Evolutionary conservation across 2,113 vertebrate species (phyloP).

Genomic region (Apus apus): DNA sequence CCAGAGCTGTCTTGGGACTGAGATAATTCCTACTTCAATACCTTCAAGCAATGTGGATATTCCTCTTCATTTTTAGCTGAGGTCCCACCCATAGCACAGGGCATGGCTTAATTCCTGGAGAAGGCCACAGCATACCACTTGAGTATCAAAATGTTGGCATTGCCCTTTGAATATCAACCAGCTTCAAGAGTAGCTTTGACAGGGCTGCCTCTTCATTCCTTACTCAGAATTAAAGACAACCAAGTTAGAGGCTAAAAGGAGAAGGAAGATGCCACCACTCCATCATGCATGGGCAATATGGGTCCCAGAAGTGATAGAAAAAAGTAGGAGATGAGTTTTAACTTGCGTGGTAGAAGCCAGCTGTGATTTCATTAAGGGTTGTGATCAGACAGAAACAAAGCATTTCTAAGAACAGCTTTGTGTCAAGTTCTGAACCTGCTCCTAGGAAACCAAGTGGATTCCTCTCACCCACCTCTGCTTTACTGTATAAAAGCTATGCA

Average conservation of each 20-base stretch:
- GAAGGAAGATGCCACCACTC: background rate
- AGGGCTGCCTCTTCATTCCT: background rate
- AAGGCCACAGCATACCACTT: background rate
- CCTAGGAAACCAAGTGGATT: background rate
- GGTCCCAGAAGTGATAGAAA: background rate
- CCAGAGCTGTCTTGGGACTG: background rate
- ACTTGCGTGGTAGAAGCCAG: background rate
- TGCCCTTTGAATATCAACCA: background rate
- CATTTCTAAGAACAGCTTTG: background rate
- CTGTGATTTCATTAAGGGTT: background rate
- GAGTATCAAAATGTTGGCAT: fast-evolving
- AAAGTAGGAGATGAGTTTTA: background rate
- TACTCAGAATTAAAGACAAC: background rate
- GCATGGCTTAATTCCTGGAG: background rate
- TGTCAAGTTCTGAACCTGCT: background rate
- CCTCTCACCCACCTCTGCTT: background rate
- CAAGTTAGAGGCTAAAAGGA: background rate
- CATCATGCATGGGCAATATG: fast-evolving
- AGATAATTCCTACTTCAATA: background rate
- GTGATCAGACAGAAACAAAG: background rate
- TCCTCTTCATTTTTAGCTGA: background rate
- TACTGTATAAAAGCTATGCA: background rate
- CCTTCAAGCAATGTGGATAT: background rate
- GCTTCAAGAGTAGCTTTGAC: background rate
- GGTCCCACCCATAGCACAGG: background rate